These are phyloP conservation scores for Pemphredon lugubris DNA, from an alignment of 2,888 invertebrate species.

Conservation along the genomic window DNA sequence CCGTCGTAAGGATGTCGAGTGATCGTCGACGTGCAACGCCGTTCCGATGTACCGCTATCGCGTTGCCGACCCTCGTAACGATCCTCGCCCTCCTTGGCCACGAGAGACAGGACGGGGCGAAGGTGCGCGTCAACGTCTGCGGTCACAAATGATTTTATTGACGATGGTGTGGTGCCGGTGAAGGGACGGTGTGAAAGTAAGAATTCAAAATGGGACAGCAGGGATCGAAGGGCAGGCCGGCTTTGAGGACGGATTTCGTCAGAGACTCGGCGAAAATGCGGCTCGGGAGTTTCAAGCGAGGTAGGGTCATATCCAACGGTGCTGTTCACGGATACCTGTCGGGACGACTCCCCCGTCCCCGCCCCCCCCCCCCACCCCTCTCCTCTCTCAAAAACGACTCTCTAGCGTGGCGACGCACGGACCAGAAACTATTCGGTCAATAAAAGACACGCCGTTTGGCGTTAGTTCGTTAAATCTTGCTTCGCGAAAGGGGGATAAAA, in stretches of 20 bases:
- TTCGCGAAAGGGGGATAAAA: background rate
- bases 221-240: constrained; percentile 75
- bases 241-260: constrained; percentile 76
- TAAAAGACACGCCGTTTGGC: background rate
- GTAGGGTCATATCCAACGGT: constrained; percentile 58
- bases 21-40: no score
- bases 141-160: constrained; percentile 11
- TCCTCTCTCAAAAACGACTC: no score
- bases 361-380: no score
- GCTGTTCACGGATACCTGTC: background rate
- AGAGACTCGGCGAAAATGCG: constrained; percentile 77
- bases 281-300: constrained; percentile 78
- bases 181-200: constrained; percentile 27
- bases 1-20: no score
- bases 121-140: background rate
- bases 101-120: constrained; percentile 36
- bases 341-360: background rate
- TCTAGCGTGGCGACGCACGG: background rate
- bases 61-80: background rate
- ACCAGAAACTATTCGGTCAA: background rate
- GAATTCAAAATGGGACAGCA: constrained; percentile 76
- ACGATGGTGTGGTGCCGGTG: constrained; percentile 19
- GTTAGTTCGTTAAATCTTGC: constrained; percentile 27
- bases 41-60: no score
- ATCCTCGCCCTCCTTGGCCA: constrained; percentile 13